Evolutionary conservation across 1,140 invertebrate genomes (phyloP), one percentile per base, ranked within the genome.

Genomic region (Penaeus chinensis): DNA sequence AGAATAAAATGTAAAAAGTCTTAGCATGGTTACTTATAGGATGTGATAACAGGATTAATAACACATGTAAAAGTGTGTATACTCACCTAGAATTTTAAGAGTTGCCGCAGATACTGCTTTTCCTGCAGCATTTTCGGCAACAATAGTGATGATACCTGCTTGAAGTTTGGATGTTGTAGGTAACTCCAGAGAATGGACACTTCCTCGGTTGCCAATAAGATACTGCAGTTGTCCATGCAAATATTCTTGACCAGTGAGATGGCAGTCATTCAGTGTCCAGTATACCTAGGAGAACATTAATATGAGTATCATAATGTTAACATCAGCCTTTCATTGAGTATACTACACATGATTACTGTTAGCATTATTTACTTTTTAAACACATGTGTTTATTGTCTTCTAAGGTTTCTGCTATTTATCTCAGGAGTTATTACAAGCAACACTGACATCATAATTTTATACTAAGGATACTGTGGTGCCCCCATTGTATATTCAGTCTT

Each of bases 51-150:
- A 54, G 54, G 54, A 54, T 54, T 11, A 62, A 22, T 18, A 65
- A 81, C 27, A 8, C 2, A 69, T 22, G 10, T 69, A 24, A 47
- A 60, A 63, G 77, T 47, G 62, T 78, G 37, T 16, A 76, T 89
- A 90, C 89, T 90, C 74, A 94, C 94, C 93, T 83, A 91, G 79
- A 77, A 96, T 93, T 81, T 93, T 92, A 10, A 96, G 91, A 77
- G 92, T 93, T 32, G 95, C 95, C 32, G 93, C 93, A 90, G 95
- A 96, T 76, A 93, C 93, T 0, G 95, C 94, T 92, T 95, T 95
- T 71, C 96, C 96, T 60, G 93, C 94, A 89, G 94, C 93, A 91
- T 96, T 96, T 92, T 96, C 96, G 10, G 96, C 96, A 27, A 95
- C 93, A 90, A 95, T 96, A 60, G 95, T 94, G 83, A 96, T 94